Evolutionary conservation across 2,888 invertebrate genomes (phyloP), one percentile per base, ranked within the genome.

Genomic region (Meganola albula): DNA sequence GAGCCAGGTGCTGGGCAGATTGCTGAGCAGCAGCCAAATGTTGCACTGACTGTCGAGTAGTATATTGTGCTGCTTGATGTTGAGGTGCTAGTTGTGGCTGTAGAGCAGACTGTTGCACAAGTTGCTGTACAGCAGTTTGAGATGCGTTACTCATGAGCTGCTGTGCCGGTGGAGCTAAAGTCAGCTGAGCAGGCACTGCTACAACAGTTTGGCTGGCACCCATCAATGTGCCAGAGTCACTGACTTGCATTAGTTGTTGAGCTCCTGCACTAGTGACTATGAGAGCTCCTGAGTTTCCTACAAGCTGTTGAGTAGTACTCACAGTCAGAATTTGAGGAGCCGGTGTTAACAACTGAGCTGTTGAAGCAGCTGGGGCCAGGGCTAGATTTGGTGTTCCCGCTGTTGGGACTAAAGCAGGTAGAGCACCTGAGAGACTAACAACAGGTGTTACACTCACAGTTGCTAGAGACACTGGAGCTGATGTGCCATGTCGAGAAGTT

Each of bases 251-350:
- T 3, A 85, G 49, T 54, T 85, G 85, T 40, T 85, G 85, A 2
- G 79, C 84, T 36, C 85, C 85, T 40, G 85, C 85, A 71, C 85
- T 85, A 16, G 85, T 85, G 2, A 85, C 84, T 48, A 85, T 85
- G 12, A 85, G 62, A 8, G 85, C 71, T 24, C 85, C 85, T 31
- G 85, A 85, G 48, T 84, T 85, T 1, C 84, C 83, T 36, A 85
- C 67, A 10, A 85, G 63, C 44, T 85, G 85, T 48, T 85, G 85
- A 37, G 85, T 85, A 29, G 84, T 85, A 47, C 85, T 85, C 4
- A 85, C 85, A 36, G 84, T 80, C 1, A 85, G 64, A 40, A 85
- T 66, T 58, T 85, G 85, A 16, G 83, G 80, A 12, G 85, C 84
- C 30, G 85, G 84, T 25, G 85, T 85, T 21, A 85, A 53, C 3